A percentile compares a stretch with the other conserved stretches of the same genome.
Evolutionary conservation across 2,888 invertebrate species (phyloP).

Genomic region (Drosophila gaucha): DNA sequence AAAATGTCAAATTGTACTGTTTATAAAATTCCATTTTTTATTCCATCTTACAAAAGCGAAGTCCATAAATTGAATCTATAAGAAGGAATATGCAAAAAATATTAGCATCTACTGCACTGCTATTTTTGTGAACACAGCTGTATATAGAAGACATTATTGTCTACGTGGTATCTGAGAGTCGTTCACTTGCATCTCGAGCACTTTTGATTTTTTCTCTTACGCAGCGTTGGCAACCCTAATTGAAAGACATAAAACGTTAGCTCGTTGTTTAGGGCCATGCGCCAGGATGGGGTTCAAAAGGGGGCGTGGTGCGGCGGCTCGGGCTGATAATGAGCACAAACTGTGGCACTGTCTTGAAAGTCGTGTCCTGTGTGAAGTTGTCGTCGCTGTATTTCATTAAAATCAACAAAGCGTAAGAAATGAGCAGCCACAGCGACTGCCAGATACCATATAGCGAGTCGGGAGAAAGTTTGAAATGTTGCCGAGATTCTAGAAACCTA

Average conservation of each 20-base stretch:
- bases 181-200: background rate
- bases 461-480: background rate
- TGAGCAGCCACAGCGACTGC: background rate
- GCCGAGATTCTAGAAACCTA: background rate
- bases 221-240: conserved; percentile 56
- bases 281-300: background rate
- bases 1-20: too few species aligned
- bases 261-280: conserved; percentile 40
- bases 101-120: too few species aligned
- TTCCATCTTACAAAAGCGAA: too few species aligned
- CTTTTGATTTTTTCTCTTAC: conserved; percentile 9
- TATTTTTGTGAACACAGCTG: too few species aligned
- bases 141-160: too few species aligned
- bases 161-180: background rate
- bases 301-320: background rate
- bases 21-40: too few species aligned
- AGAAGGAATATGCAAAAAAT: too few species aligned
- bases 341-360: conserved; percentile 44
- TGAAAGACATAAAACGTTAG: conserved; percentile 67
- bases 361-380: conserved; percentile 44
- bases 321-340: conserved; percentile 57
- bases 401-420: conserved; percentile 15
- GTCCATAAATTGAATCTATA: too few species aligned
- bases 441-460: conserved; percentile 4
- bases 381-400: conserved; percentile 48